Base-by-base conservation (phyloP, 2,113 vertebrate genomes). In the Sinocyclocheilus rhinocerous region DNA sequence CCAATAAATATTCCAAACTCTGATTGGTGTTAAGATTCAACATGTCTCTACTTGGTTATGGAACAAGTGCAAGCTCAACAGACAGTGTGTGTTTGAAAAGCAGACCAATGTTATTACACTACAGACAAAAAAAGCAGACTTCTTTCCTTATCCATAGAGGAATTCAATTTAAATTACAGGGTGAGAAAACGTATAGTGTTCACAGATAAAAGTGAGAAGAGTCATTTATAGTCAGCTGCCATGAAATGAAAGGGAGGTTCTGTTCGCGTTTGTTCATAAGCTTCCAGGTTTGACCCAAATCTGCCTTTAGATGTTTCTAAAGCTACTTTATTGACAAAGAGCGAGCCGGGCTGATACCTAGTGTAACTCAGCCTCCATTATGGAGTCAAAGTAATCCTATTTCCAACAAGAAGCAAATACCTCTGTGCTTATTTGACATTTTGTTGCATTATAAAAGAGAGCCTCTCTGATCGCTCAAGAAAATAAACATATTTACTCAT, bases 131-230 rank as follows among this genome's bases (percentile, higher is more conserved):
- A 72, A 33, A 33, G 9, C 18, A 42, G 69, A 33, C 9, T 72
- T 39, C 20, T 72, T 72, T 72, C 36, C 39, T 22, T n/a, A 42
- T 42, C 9, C 10, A 3, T 22, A 42, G 20, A 22, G 69, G 18
- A 39, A 72, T 39, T 72, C 69, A 39, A 39, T 70, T 70, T 70
- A 70, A 70, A 39, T 72, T 18, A 72, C 69, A 72, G 10, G 69
- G 9, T 6, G 69, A 22, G 69, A 42, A 72, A 42, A n/a, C 69
- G 3, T 33, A 33, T 33, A 39, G 33, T 39, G 67, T 70, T 70
- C 29, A 36, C 29, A 36, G 3, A 20, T 36, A 70, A 36, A 70
- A 18, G 16, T 10, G 67, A 36, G 29, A 36, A 13, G 1, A 39
- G 69, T 72, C 69, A 70, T 70, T 72, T 72, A 39, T 72, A 22